Evolutionary conservation across 2,888 invertebrate species (phyloP).

Genomic region (Lasioglossum villosulum): DNA sequence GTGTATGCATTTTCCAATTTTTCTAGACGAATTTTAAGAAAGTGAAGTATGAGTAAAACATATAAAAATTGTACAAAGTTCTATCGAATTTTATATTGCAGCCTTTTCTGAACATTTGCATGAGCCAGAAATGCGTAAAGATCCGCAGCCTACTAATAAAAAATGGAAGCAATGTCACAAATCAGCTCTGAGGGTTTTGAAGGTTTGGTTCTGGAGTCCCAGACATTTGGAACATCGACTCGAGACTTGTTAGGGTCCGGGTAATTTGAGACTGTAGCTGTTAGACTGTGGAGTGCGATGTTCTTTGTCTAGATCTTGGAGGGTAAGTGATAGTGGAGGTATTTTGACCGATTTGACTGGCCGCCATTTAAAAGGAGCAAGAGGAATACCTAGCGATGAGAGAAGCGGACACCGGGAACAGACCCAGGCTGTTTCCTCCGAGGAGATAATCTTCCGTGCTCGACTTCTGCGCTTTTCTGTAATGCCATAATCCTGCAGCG

Average conservation of each 20-base stretch:
- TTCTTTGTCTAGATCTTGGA: neutral
- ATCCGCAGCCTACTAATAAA: too few species aligned
- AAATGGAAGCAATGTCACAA: too few species aligned
- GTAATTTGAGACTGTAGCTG: neutral
- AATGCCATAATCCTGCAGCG: slow-evolving; percentile 90
- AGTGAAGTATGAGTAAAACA: too few species aligned
- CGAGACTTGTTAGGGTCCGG: neutral
- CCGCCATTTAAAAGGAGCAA: slow-evolving; percentile 31
- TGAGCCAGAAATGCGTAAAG: too few species aligned
- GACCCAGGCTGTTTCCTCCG: slow-evolving; percentile 90
- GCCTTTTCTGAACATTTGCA: too few species aligned
- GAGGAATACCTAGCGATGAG: slow-evolving; percentile 90
- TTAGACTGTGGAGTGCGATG: neutral
- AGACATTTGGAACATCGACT: neutral
- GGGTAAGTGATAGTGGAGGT: neutral
- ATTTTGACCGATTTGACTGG: neutral
- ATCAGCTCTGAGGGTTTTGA: neutral
- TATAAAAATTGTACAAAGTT: too few species aligned
- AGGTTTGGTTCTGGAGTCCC: neutral
- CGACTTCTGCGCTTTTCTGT: slow-evolving; percentile 86
- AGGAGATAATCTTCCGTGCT: slow-evolving; percentile 90
- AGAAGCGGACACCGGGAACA: slow-evolving; percentile 94
- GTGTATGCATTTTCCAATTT: too few species aligned
- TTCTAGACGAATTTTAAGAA: too few species aligned
- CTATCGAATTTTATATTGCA: too few species aligned